Evolutionary conservation across 2,888 invertebrate species (phyloP).

Genomic region (Electrophaes corylata): DNA sequence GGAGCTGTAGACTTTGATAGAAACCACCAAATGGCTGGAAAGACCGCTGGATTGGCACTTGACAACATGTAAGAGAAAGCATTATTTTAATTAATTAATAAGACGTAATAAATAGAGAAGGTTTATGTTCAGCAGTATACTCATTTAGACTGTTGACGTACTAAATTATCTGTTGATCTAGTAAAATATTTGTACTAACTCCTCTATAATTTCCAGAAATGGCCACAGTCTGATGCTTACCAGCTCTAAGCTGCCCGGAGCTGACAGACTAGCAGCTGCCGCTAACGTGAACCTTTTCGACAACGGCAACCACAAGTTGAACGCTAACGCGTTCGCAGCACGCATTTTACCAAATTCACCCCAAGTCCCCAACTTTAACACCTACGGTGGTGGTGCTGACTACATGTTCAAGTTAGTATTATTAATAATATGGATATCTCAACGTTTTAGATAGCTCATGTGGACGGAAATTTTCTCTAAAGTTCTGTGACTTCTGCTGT

Average conservation of each 20-base stretch:
- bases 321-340: conserved; percentile 59
- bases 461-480: not conserved
- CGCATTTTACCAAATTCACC: conserved; percentile 55
- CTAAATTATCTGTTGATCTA: not conserved
- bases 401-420: conserved; percentile 61
- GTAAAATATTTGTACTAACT: not conserved
- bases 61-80: conserved; percentile 63
- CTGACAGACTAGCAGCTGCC: conserved; percentile 51
- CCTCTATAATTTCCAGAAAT: conserved; percentile 41
- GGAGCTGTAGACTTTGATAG: conserved; percentile 43
- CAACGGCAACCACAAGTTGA: conserved; percentile 51
- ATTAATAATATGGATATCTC: not conserved
- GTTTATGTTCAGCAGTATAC: no score
- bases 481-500: not conserved
- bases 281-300: conserved; percentile 52
- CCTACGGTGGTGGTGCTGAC: conserved; percentile 58
- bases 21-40: conserved; percentile 37
- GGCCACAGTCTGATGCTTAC: conserved; percentile 56
- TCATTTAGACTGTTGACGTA: no score
- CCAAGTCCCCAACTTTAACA: conserved; percentile 59
- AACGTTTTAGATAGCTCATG: not conserved
- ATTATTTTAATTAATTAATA: no score
- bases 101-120: no score
- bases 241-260: conserved; percentile 48
- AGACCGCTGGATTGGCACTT: conserved; percentile 52